Evolutionary conservation across 2,797 vertebrate genomes (phyloP).

Genomic region (Buphagus erythrorhynchus): DNA sequence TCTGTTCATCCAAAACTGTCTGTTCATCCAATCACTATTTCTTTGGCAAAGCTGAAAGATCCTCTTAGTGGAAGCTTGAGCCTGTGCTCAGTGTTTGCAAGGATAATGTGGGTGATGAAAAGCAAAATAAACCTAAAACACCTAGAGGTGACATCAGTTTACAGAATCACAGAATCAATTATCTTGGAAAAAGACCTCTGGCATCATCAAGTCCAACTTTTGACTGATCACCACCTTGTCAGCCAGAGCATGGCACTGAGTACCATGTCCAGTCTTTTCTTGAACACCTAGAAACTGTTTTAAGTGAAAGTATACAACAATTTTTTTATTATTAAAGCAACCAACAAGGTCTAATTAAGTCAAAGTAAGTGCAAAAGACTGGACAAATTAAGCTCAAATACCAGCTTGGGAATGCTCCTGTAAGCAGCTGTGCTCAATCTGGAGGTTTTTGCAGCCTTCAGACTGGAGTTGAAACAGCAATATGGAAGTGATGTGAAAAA

Average conservation of each 20-base stretch:
- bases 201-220: fast-evolving
- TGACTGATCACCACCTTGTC: neutral
- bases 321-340: neutral
- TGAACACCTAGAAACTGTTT: neutral
- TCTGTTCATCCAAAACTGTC: neutral
- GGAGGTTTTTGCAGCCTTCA: neutral
- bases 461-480: neutral
- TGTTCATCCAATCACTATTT: neutral
- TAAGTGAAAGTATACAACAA: neutral
- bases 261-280: neutral
- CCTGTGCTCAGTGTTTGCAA: neutral
- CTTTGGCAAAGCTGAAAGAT: neutral
- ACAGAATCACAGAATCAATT: neutral
- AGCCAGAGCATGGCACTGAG: neutral
- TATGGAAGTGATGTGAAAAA: neutral
- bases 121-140: neutral
- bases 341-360: neutral
- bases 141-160: neutral
- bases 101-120: neutral
- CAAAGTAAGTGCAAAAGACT: neutral
- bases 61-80: neutral
- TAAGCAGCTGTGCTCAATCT: neutral
- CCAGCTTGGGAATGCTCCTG: neutral
- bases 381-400: neutral
- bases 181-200: neutral